Conservation (phyloP, 2,888 invertebrate genomes). For the Dione juno region DNA sequence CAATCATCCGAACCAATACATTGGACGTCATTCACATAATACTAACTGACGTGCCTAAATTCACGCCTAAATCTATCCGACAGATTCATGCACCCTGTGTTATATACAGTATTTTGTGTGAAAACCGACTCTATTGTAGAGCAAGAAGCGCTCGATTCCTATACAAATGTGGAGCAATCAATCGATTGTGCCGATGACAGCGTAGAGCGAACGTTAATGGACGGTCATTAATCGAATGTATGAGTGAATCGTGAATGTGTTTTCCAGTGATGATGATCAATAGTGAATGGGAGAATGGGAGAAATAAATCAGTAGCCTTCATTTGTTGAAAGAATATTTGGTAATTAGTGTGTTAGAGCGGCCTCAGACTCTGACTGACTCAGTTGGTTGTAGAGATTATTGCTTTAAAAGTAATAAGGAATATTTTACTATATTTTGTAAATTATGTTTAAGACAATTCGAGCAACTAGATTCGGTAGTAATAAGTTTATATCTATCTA, state of each 20-base stretch:
- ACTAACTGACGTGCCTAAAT: slow-evolving; percentile 46
- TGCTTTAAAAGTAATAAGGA: neutral
- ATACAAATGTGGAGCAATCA: slow-evolving; percentile 51
- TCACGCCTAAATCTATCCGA: slow-evolving; percentile 70
- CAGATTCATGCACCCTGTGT: slow-evolving; percentile 52
- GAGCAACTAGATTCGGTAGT: too few species aligned
- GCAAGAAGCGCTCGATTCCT: slow-evolving; percentile 42
- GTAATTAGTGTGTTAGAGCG: slow-evolving; percentile 34
- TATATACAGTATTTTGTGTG: slow-evolving; percentile 26
- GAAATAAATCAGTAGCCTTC: slow-evolving; percentile 40
- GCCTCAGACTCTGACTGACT: neutral
- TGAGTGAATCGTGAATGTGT: slow-evolving; percentile 53
- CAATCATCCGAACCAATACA: slow-evolving; percentile 43
- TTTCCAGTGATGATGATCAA: slow-evolving; percentile 29
- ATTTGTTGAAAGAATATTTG: slow-evolving; percentile 31
- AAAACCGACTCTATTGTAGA: slow-evolving; percentile 41
- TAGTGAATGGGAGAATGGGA: slow-evolving; percentile 41
- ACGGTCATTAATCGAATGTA: slow-evolving; percentile 67
- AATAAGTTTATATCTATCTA: too few species aligned
- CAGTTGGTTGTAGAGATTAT: neutral
- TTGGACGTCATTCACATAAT: slow-evolving; percentile 44
- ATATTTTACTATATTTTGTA: neutral
- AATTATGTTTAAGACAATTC: too few species aligned
- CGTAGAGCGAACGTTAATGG: slow-evolving; percentile 67
- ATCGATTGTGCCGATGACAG: slow-evolving; percentile 73